Percentiles rank a stretch among this genome's conserved stretches.
Conservation (phyloP, 2,113 vertebrate species). For the Pithys albifrons region DNA sequence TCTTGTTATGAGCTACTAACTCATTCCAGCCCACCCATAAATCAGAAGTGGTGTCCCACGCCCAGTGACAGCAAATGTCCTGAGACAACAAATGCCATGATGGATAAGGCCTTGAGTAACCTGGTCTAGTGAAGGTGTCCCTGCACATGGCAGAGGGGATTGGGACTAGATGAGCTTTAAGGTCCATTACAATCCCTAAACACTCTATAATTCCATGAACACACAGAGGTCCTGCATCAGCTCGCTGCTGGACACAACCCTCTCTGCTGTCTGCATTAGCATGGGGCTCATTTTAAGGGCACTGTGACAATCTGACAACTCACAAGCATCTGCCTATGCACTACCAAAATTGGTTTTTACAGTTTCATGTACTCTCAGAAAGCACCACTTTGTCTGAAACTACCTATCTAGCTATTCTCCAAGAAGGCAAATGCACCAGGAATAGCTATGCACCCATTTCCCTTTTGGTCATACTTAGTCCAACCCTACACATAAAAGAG, state of each 20-base stretch:
- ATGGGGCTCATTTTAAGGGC: background rate
- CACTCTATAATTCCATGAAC: background rate
- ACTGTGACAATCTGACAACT: background rate
- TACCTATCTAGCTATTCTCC: background rate
- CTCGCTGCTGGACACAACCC: background rate
- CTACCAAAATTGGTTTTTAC: background rate
- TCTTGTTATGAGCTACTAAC: background rate
- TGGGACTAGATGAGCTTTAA: background rate
- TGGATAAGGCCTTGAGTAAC: background rate
- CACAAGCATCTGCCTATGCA: background rate
- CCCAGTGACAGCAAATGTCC: background rate
- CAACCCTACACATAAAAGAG: background rate
- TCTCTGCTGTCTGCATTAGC: background rate
- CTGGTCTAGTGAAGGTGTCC: background rate
- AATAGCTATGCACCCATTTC: background rate
- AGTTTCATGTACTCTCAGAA: background rate
- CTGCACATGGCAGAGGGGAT: background rate
- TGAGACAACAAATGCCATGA: background rate
- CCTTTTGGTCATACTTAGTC: background rate
- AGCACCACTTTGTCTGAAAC: background rate
- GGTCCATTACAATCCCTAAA: background rate
- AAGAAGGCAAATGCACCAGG: background rate
- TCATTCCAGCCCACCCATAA: background rate
- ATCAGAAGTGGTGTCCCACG: background rate
- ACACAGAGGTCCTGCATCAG: background rate